phyloP scores from a whole-genome alignment of 2,113 vertebrate species.

The Siniperca chuatsi region DNA sequence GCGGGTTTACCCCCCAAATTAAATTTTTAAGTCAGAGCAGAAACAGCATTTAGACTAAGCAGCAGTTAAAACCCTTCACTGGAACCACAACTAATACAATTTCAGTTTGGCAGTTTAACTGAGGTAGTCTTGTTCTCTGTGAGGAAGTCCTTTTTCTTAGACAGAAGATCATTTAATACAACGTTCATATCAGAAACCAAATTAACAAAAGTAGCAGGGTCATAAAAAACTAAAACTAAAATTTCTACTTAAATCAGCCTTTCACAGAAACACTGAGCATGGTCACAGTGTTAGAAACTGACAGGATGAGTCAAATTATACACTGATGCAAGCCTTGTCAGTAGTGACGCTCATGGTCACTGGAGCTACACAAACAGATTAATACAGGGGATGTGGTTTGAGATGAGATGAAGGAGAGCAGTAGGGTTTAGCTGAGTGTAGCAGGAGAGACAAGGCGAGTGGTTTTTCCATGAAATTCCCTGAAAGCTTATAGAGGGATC shows the following conservation, averaged over 20 bases:
- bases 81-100: neutral
- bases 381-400: neutral
- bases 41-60: no score
- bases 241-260: no score
- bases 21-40: neutral
- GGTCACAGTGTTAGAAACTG: neutral
- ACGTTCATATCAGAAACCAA: neutral
- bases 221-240: neutral
- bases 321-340: neutral
- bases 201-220: neutral
- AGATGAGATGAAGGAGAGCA: neutral
- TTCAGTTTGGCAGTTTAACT: neutral
- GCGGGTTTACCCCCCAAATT: neutral
- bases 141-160: neutral
- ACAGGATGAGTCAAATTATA: neutral
- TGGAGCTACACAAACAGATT: constrained; percentile 1
- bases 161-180: neutral
- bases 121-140: neutral
- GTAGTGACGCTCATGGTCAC: neutral
- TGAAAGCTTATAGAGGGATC: constrained; percentile 60
- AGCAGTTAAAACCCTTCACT: neutral
- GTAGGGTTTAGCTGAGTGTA: neutral
- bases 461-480: constrained; percentile 46
- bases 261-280: neutral
- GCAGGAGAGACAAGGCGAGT: constrained; percentile 1